A percentile compares a stretch with the other conserved stretches of the same genome.
These are phyloP conservation scores for Hypotaenidia okinawae DNA, from an alignment of 2,797 vertebrate species.

Conservation along the genomic window DNA sequence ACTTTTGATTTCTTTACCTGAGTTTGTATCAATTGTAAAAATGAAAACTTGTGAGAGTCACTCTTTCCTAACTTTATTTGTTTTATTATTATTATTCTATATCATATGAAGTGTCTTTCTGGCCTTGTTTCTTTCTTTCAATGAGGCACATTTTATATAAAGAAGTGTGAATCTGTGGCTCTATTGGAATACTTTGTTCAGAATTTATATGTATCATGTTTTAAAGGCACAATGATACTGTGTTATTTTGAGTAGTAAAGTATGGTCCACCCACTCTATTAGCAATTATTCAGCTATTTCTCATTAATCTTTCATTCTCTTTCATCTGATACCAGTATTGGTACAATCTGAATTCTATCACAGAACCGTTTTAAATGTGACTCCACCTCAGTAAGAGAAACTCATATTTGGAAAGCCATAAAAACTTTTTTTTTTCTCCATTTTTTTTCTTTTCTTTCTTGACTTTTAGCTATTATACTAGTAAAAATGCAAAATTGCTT, in stretches of 20 bases:
- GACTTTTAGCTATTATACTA: background rate
- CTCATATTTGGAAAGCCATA: background rate
- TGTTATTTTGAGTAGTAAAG: background rate
- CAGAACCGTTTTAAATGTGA: background rate
- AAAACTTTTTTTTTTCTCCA: background rate
- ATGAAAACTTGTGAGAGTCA: background rate
- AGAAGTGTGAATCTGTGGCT: background rate
- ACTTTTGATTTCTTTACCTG: background rate
- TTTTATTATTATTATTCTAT: background rate
- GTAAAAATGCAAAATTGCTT: background rate
- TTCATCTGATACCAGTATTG: background rate
- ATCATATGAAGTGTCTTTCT: background rate
- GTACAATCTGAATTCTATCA: background rate
- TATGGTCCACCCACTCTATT: background rate
- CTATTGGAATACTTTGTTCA: background rate
- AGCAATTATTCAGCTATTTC: background rate
- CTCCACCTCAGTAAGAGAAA: background rate
- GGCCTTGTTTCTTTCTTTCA: rapidly evolving
- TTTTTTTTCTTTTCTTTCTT: too few species aligned
- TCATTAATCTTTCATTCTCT: background rate
- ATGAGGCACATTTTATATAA: background rate
- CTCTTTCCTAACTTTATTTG: background rate
- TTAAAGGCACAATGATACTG: background rate
- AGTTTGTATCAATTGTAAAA: background rate
- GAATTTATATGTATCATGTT: background rate